Base-by-base conservation (phyloP, 2,797 vertebrate species). In the Hippopotamyrus pictus region DNA sequence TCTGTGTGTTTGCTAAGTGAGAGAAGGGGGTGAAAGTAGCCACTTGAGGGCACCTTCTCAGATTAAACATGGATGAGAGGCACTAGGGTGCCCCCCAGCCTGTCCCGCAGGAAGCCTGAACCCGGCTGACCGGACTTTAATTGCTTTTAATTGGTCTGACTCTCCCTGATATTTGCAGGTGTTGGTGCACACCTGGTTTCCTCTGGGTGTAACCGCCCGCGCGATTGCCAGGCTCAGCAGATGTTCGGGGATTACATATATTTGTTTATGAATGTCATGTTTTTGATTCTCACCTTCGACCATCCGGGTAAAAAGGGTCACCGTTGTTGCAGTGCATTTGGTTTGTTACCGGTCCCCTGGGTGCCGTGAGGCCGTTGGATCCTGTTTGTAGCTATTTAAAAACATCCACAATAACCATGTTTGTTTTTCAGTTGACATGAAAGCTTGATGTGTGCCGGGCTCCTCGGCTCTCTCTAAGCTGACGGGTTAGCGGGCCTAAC, bases 121-220 rank as follows among this genome's bases (percentile, higher is more conserved):
- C 83, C 46, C 4, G 19, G 48, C 22, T 12, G 83, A 85, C 44
- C 76, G 3, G 41, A 46, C 76, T 82, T 82, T 14, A 85, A 85
- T 85, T 79, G 59, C 29, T 93, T 93, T 95, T 95, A 95, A 87
- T 89, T 94, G 83, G 83, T 22, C 46, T 50, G 22, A 25, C 83
- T 94, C 94, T 96, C 94, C 93, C 95, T 95, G 94, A 94, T 50
- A 11, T 83, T 73, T 41, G n/a, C 29, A 83, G 51, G 88, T 57
- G 73, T 59, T 54, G 22, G 8, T 8, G 33, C 3, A n/a, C 85
- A 57, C 86, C 86, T 87, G 53, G 41, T 41, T 9, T 59, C 86
- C 85, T 57, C 14, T 12, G 85, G 85, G 51, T 41, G 12, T 87
- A 59, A 5, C 53, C 50, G 29, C 29, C 53, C 2, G 14, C 53